A percentile compares a stretch with the other conserved stretches of the same genome.
phyloP scores from a whole-genome alignment of 2,888 invertebrate genomes.

The Flexamia atlantica region DNA sequence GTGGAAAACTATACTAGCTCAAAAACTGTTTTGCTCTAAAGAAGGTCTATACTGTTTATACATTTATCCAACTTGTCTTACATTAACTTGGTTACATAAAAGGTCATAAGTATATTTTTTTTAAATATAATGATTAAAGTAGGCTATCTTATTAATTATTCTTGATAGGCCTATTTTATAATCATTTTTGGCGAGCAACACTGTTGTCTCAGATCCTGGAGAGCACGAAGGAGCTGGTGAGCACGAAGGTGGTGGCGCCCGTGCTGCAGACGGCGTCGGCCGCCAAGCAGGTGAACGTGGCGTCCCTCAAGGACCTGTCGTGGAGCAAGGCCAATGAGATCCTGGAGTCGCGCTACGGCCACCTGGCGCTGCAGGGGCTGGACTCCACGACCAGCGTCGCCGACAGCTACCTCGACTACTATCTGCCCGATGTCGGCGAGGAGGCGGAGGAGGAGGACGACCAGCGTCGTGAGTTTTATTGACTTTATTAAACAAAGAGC shows the following conservation, averaged over 20 bases:
- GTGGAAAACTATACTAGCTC: too few relatives aligned
- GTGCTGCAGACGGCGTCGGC: conserved; percentile 69
- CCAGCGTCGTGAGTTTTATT: conserved; percentile 56
- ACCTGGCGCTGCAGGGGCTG: conserved; percentile 81
- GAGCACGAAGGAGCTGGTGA: conserved; percentile 74
- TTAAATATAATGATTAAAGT: too few relatives aligned
- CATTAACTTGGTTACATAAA: too few relatives aligned
- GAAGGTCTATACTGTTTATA: too few relatives aligned
- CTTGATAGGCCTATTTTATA: too few relatives aligned
- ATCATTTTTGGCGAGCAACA: too few relatives aligned
- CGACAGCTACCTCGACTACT: conserved; percentile 85
- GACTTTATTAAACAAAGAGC: too few relatives aligned
- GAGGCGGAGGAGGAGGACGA: conserved; percentile 75
- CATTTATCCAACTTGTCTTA: too few relatives aligned
- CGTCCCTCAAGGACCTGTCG: conserved; percentile 81
- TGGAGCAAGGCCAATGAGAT: conserved; percentile 86
- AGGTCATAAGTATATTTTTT: too few relatives aligned
- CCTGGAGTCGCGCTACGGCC: conserved; percentile 83
- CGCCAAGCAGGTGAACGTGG: conserved; percentile 62
- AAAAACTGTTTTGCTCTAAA: too few relatives aligned
- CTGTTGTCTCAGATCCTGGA: conserved; percentile 74
- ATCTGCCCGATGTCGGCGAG: conserved; percentile 80
- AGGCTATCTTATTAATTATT: too few relatives aligned
- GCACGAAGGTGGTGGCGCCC: conserved; percentile 71
- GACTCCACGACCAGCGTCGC: conserved; percentile 83